Percentiles rank a stretch among this genome's conserved stretches.
Evolutionary conservation across 1,140 invertebrate species (phyloP).

Genomic region (Scaptomyza pallida): DNA sequence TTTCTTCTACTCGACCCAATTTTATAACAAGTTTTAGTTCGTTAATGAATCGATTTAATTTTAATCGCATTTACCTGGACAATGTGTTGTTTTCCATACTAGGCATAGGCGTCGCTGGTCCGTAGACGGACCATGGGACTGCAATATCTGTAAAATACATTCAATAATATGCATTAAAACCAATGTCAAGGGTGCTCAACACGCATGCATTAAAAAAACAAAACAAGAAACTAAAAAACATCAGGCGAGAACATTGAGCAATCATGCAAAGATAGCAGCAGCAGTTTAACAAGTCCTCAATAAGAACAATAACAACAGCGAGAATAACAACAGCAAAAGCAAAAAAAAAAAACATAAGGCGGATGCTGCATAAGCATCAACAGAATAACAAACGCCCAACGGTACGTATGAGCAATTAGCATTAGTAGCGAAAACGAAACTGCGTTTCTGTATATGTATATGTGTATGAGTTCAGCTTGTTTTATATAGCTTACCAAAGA

Average conservation of each 20-base stretch:
- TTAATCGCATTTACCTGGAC: slow-evolving; percentile 65
- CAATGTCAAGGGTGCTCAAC: not conserved
- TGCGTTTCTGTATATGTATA: slow-evolving; percentile 5
- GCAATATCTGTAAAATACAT: slow-evolving; percentile 69
- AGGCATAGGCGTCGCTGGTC: slow-evolving; percentile 75
- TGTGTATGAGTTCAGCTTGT: slow-evolving; percentile 1
- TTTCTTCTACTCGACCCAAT: too few relatives aligned
- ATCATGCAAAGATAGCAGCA: slow-evolving; percentile 22
- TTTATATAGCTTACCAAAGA: slow-evolving; percentile 56
- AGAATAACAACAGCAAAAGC: slow-evolving; percentile 32
- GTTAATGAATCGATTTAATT: too few relatives aligned
- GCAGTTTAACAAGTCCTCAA: slow-evolving; percentile 12
- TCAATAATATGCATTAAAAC: not conserved
- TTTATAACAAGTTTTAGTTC: too few relatives aligned
- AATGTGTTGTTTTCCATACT: slow-evolving; percentile 68
- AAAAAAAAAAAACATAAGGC: slow-evolving; percentile 20
- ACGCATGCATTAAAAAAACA: slow-evolving; percentile 19
- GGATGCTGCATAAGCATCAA: slow-evolving; percentile 30
- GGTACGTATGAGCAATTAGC: slow-evolving; percentile 68
- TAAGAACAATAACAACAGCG: slow-evolving; percentile 24
- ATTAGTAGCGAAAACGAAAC: slow-evolving; percentile 56
- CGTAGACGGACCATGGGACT: slow-evolving; percentile 78
- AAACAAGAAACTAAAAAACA: slow-evolving; percentile 37
- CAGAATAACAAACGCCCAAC: slow-evolving; percentile 51
- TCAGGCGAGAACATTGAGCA: slow-evolving; percentile 22